Percentiles rank a stretch among this genome's conserved stretches.
Evolutionary conservation across 2,113 vertebrate species (phyloP).

Genomic region (Sander vitreus): DNA sequence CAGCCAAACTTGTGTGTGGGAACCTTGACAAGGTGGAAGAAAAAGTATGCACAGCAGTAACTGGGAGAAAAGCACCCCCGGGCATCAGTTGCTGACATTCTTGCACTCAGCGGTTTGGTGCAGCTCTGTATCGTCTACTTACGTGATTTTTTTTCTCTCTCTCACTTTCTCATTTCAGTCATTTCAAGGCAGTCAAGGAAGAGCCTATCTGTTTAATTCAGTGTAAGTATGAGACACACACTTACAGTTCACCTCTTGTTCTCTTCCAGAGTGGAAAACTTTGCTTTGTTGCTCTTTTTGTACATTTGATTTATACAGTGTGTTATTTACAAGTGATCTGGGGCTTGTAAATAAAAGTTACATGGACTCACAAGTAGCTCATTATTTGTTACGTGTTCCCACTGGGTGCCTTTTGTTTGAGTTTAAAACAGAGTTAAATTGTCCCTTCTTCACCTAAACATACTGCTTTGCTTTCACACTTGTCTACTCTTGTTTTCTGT

Average conservation of each 20-base stretch:
- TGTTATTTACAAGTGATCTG: not conserved
- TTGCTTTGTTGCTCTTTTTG: not conserved
- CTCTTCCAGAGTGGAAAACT: not conserved
- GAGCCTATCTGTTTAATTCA: conserved; percentile 99
- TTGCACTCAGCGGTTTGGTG: conserved; percentile 10
- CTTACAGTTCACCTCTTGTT: not conserved
- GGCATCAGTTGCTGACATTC: conserved; percentile 47
- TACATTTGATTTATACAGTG: not conserved
- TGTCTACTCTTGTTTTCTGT: conserved; percentile 6
- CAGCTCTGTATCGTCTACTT: conserved; percentile 31
- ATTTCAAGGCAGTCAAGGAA: conserved; percentile 98
- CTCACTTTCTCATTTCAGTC: conserved; percentile 86
- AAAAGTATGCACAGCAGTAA: conserved; percentile 36
- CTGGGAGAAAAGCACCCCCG: conserved; percentile 26
- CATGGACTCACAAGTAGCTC: not conserved
- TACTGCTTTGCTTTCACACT: conserved; percentile 4
- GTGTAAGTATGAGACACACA: conserved; percentile 90
- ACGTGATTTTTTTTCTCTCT: conserved; percentile 25
- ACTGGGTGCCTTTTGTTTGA: not conserved
- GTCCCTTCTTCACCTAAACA: not conserved
- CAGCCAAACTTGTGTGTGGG: conserved; percentile 43
- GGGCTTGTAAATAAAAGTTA: conserved; percentile 4
- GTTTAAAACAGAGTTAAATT: not conserved
- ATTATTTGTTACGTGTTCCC: not conserved
- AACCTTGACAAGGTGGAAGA: conserved; percentile 51